Conservation (phyloP, 2,888 invertebrate species). For the Protodeltote pygarga region DNA sequence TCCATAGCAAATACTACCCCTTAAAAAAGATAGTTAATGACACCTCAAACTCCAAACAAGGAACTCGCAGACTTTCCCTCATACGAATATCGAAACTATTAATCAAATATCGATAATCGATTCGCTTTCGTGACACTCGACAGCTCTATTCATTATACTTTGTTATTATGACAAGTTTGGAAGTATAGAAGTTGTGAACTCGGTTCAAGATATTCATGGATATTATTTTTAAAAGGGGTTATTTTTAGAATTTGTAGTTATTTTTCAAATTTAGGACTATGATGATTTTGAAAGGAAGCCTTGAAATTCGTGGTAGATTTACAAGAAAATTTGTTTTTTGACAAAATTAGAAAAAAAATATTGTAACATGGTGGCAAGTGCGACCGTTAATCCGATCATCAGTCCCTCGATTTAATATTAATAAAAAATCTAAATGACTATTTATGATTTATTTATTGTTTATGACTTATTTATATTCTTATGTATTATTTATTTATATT, state of each 20-base stretch:
- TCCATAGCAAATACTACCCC: too few relatives aligned
- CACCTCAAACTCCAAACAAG: constrained; percentile 36
- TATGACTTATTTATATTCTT: too few relatives aligned
- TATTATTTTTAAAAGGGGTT: constrained; percentile 16
- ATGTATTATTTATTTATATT: too few relatives aligned
- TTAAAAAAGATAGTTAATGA: too few relatives aligned
- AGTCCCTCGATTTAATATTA: too few relatives aligned
- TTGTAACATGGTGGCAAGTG: too few relatives aligned
- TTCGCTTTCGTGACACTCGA: constrained; percentile 41
- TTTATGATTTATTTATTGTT: too few relatives aligned
- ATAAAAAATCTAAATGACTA: too few relatives aligned
- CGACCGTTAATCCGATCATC: too few relatives aligned
- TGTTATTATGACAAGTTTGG: constrained; percentile 46
- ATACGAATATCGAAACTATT: constrained; percentile 24
- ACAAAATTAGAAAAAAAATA: too few relatives aligned
- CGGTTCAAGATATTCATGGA: constrained; percentile 8
- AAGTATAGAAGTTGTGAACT: constrained; percentile 30
- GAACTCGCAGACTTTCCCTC: constrained; percentile 35
- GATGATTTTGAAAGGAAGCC: constrained; percentile 1
- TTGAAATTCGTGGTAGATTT: too few relatives aligned
- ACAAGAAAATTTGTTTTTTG: too few relatives aligned
- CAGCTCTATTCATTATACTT: constrained; percentile 45
- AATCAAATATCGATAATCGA: constrained; percentile 42
- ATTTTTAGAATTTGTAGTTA: constrained; percentile 19
- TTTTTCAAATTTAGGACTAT: neutral